Base-by-base conservation (phyloP, 2,113 vertebrate genomes). In the Nothocercus julius region DNA sequence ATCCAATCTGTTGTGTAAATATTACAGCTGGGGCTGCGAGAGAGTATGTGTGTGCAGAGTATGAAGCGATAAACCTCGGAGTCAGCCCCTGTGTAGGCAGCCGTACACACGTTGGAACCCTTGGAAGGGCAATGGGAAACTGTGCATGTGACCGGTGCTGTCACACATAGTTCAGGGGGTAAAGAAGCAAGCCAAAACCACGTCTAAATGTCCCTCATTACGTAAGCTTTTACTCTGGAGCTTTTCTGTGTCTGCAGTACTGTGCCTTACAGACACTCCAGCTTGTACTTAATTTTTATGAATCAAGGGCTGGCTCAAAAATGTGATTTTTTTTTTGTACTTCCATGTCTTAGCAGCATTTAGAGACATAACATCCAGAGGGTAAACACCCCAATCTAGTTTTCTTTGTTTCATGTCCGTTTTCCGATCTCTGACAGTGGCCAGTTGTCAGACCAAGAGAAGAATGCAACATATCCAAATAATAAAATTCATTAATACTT, bases 1-100 rank as follows among this genome's bases (percentile, higher is more conserved):
- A 87, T 92, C 30, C 94, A 95, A 93, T 94, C 94, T 92, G 49
- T 92, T 89, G 89, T 95, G 91, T 89, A 95, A 95, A 97, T 96
- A 94, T 89, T 96, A 66, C 91, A 69, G 27, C 78, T 61, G 69
- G 36, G 34, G 51, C 82, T 68, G 83, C 67, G 61, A 44, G 53
- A 36, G 15, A 66, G 44, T 36, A 63, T 42, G 53, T 5, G 1
- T 82, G 78, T 87, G 32, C 45, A 40, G 58, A 85, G 38, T 58
- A 73, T 1, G 15, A 79, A 58, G 4, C 24, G 58, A 89, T 40
- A 89, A 89, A 87, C 11, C 44, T 0, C 0, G 36, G 64, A 1
- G 0, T 45, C 76, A 59, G 72, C 47, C 74, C 89, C 51, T n/a
- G 19, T 77, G 21, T 34, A 24, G 1, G 7, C 59, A 66, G 59